Base-by-base conservation (phyloP, 2,888 invertebrate genomes). In the Thymelicus sylvestris region DNA sequence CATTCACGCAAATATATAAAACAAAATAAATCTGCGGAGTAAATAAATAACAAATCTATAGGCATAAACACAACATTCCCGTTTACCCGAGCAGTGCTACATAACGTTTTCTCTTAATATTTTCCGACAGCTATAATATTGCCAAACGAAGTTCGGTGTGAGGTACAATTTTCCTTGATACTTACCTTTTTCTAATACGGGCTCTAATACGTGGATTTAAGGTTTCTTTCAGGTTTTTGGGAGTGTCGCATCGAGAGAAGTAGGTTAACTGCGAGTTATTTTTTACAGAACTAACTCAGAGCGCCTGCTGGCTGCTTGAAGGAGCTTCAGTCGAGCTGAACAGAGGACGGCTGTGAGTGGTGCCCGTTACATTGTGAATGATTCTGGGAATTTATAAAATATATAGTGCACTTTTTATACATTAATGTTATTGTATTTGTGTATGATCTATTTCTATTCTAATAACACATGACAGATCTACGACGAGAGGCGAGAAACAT, bases 201-300 rank as follows among this genome's bases (percentile, higher is more conserved):
- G 61, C 68, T 44, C 39, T 72, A 67, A n/a, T 5, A 0, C 52
- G 3, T 10, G 0, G 7, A 7, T 4, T 39, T 67, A 70, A 10
- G 38, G 74, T 62, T 64, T 12, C 8, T 31, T 73, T 73, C 70
- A 19, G 55, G 12, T 67, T 66, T n/a, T 6, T 63, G 65, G 66
- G 72, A 13, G 39, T 50, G 38, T 31, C 6, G 15, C 39, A 57
- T 70, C 71, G 66, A 73, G 73, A 48, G 73, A 83, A 82, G 77
- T 83, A 78, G 83, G 84, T 82, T 81, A 83, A 80, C 80, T 76
- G 76, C 72, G 79, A 80, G 80, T 79, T 79, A 80, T 80, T 82
- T 82, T 80, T 80, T 79, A 76, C 76, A 74, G 77, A 77, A 78
- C 71, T 71, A 77, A 78, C 71, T 71, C 72, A 70, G 74, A 68